Percentiles rank a stretch among this genome's conserved stretches.
Evolutionary conservation across 2,888 invertebrate species (phyloP).

Genomic region (Chymomyza procnemis): DNA sequence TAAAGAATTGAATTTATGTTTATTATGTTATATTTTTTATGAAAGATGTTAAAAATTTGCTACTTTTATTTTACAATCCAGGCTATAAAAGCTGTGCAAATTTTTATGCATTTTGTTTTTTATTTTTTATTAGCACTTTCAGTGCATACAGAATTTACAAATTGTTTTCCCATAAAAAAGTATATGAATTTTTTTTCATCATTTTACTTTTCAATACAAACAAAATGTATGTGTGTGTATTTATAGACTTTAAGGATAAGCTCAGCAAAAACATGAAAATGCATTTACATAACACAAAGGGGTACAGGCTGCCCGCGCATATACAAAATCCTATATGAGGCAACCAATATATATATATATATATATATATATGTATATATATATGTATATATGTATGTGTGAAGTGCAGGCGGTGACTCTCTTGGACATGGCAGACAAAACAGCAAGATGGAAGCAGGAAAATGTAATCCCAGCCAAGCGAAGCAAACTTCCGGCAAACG

Average conservation of each 20-base stretch:
- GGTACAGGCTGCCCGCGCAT: constrained; percentile 4
- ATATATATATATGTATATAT: too few relatives aligned
- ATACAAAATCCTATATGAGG: neutral
- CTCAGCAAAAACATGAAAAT: constrained; percentile 64
- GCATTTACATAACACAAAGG: constrained; percentile 61
- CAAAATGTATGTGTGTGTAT: constrained; percentile 29
- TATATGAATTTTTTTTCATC: constrained; percentile 31
- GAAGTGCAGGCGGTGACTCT: constrained; percentile 14
- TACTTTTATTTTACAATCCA: constrained; percentile 21
- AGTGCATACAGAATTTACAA: constrained; percentile 47
- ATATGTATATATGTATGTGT: neutral
- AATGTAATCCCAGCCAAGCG: constrained; percentile 71
- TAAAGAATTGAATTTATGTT: constrained; percentile 12
- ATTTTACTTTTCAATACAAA: constrained; percentile 62
- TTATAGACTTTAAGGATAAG: constrained; percentile 71
- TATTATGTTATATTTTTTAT: constrained; percentile 30
- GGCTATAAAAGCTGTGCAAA: constrained; percentile 61
- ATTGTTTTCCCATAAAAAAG: constrained; percentile 61
- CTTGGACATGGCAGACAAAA: constrained; percentile 23
- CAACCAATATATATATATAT: neutral
- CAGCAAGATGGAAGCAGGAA: constrained; percentile 61
- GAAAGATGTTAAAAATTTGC: constrained; percentile 29
- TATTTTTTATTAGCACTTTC: constrained; percentile 66
- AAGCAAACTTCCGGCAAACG: constrained; percentile 70
- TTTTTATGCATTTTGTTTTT: constrained; percentile 62